Percentiles rank a stretch among this genome's conserved stretches.
These are phyloP conservation scores for Patiria miniata DNA, from an alignment of 35 echinoderm and acorn worm genomes.

Conservation along the genomic window DNA sequence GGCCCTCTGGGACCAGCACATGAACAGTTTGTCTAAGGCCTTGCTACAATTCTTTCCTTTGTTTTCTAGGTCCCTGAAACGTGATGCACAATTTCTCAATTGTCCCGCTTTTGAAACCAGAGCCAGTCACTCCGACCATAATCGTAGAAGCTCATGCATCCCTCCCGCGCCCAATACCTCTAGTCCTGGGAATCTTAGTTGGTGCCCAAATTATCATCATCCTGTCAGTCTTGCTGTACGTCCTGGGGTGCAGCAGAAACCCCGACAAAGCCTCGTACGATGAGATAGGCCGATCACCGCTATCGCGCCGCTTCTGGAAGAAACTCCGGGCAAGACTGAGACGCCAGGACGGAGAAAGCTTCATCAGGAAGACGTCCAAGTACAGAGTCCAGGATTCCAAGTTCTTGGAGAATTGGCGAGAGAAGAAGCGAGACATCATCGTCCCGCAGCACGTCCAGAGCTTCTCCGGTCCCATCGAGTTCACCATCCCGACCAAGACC, in stretches of 20 bases:
- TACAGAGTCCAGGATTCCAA: neutral
- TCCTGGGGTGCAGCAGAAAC: neutral
- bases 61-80: neutral
- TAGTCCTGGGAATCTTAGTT: neutral
- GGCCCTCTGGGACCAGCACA: too few species aligned
- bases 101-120: neutral
- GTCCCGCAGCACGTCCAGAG: neutral
- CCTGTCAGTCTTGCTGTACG: neutral
- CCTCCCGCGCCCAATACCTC: neutral
- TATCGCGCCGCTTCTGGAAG: neutral
- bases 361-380: neutral
- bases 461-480: neutral
- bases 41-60: neutral
- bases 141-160: neutral
- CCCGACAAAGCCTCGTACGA: neutral
- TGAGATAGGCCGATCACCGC: neutral
- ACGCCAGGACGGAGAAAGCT: neutral
- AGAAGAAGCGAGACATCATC: neutral
- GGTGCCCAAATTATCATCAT: slow-evolving; percentile 4
- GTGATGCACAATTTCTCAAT: neutral
- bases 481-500: slow-evolving; percentile 15
- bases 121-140: neutral
- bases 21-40: too few species aligned
- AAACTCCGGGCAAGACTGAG: neutral
- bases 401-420: neutral